Evolutionary conservation across 2,888 invertebrate species (phyloP).

Genomic region (Caenorhabditis angaria): DNA sequence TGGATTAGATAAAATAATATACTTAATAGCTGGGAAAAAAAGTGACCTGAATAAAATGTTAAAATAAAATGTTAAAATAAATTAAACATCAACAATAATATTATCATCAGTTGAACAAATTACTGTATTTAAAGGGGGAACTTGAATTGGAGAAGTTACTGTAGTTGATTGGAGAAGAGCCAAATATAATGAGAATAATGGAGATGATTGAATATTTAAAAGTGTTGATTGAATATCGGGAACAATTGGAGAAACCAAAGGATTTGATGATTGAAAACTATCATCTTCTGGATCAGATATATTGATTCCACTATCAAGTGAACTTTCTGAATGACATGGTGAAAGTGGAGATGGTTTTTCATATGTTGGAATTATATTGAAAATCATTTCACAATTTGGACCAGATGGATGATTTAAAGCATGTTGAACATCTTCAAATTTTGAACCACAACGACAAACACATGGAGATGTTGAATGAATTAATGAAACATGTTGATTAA

Average conservation of each 20-base stretch:
- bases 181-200: slow-evolving; percentile 35
- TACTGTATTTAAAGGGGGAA: neutral
- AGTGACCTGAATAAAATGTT: neutral
- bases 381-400: slow-evolving; percentile 39
- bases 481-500: slow-evolving; percentile 53
- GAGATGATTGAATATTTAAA: slow-evolving; percentile 23
- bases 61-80: slow-evolving; percentile 1
- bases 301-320: slow-evolving; percentile 39
- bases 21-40: no score
- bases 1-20: neutral
- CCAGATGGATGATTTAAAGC: slow-evolving; percentile 55
- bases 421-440: slow-evolving; percentile 55
- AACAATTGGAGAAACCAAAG: slow-evolving; percentile 11
- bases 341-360: slow-evolving; percentile 41
- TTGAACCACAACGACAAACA: slow-evolving; percentile 58
- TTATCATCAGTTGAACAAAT: neutral
- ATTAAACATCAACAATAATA: neutral
- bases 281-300: slow-evolving; percentile 34
- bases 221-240: slow-evolving; percentile 29
- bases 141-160: no score
- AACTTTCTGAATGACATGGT: slow-evolving; percentile 31
- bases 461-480: slow-evolving; percentile 61
- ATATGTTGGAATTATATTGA: slow-evolving; percentile 53
- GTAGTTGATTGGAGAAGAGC: slow-evolving; percentile 21
- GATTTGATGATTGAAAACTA: no score